Conservation (phyloP, 2,888 invertebrate genomes). For the Taenaris catops region DNA sequence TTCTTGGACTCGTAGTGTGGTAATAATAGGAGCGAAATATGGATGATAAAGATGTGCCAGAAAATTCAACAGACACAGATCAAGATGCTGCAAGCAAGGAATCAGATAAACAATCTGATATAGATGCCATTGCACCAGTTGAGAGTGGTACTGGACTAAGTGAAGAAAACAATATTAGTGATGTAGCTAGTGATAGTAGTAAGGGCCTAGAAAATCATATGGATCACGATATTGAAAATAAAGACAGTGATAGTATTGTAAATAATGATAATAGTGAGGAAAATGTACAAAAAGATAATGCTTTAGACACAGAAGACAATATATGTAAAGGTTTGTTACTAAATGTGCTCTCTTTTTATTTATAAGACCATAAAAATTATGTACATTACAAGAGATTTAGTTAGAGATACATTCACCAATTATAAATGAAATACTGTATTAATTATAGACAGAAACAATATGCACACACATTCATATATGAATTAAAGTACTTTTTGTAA, state of each 20-base stretch:
- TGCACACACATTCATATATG: too few relatives aligned
- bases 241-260: conserved; percentile 37
- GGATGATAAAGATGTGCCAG: conserved; percentile 57
- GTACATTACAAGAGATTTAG: too few relatives aligned
- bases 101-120: conserved; percentile 3
- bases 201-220: conserved; percentile 54
- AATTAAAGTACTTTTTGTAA: too few relatives aligned
- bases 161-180: conserved; percentile 28
- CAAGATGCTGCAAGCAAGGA: conserved; percentile 25
- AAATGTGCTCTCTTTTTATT: too few relatives aligned
- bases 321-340: conserved; percentile 2
- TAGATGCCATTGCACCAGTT: neutral
- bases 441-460: too few relatives aligned
- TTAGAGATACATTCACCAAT: too few relatives aligned
- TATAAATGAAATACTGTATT: too few relatives aligned
- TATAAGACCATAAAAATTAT: too few relatives aligned
- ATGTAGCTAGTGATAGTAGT: conserved; percentile 27
- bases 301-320: neutral
- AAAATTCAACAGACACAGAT: conserved; percentile 34
- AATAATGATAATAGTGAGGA: conserved; percentile 37
- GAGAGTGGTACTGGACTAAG: conserved; percentile 25
- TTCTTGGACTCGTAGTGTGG: conserved; percentile 28
- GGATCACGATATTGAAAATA: conserved; percentile 38
- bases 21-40: conserved; percentile 50
- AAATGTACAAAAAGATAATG: conserved; percentile 10